Evolutionary conservation across 2,113 vertebrate species (phyloP).

Genomic region (Phaethon lepturus): DNA sequence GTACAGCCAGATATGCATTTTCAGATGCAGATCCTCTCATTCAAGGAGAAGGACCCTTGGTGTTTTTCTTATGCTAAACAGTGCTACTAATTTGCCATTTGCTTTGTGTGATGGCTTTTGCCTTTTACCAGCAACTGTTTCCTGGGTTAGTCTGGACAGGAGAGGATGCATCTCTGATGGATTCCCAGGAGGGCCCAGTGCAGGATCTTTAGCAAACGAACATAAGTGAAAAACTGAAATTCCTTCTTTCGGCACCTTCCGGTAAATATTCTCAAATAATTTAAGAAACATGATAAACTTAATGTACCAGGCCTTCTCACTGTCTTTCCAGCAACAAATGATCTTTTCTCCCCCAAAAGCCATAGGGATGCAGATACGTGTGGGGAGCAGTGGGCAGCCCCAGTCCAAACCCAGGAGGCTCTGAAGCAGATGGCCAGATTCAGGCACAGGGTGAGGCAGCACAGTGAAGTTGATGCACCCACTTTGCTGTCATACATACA

Average conservation of each 20-base stretch:
- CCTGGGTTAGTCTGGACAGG: background rate
- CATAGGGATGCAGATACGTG: no score
- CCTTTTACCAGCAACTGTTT: background rate
- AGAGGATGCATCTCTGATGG: background rate
- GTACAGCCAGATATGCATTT: background rate
- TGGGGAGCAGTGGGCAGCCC: background rate
- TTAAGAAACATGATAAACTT: no score
- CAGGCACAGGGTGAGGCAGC: background rate
- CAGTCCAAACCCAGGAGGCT: background rate
- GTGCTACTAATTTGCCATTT: background rate
- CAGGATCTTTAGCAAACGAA: background rate
- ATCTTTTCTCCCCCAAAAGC: no score
- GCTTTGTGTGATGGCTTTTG: background rate
- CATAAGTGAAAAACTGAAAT: background rate
- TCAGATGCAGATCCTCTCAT: background rate
- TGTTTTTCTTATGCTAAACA: background rate
- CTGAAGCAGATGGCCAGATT: fast-evolving
- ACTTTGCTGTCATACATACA: background rate
- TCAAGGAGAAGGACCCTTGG: background rate
- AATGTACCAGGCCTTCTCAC: no score
- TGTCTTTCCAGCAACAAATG: no score
- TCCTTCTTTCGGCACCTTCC: background rate
- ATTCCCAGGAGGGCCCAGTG: background rate
- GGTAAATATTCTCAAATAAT: background rate
- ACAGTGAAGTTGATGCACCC: background rate